Evolutionary conservation across 2,888 invertebrate species (phyloP), one percentile per base, ranked within the genome.

Genomic region (Ophonus ardosiacus): DNA sequence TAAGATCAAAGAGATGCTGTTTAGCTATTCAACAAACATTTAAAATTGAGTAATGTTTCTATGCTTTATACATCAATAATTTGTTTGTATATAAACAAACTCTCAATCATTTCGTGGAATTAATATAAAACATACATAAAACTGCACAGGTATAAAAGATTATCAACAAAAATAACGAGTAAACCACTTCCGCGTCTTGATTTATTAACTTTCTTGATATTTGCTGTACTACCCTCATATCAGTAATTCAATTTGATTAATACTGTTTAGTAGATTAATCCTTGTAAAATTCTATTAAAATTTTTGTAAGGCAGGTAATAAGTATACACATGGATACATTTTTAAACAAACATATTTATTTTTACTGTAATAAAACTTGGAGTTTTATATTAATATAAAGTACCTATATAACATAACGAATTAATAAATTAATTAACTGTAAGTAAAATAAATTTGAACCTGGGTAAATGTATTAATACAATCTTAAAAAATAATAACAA

Each of bases 401-500:
- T 83, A 74, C 74, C 71, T 83, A 74, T 83, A 59, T 71, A 83
- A 83, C 71, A 83, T 74, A 83, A 83, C 83, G 71, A 68, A 71
- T 83, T 59, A 83, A 83, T 83, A 83, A 83, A 83, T 83, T 83
- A 83, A 59, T 57, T 83, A 76, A 74, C 74, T 83, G 61, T 56
- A 83, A 71, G 74, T 31, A 82, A 51, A 82, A 83, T 71, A 74
- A 59, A 83, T 83, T 74, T 83, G 61, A 76, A 83, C 83, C 82
- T 82, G 82, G 51, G 38, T 61, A 80, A 82, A 82, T 82, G 82
- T 82, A 82, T 82, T 82, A 81, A 81, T 81, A 82, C 82, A 71
- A 82, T 56, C 82, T 71, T 82, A 82, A 82, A 31, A 71, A 61
- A 81, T 82, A 71, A 57, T 82, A 82, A 82, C 71, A 82, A 82